Evolutionary conservation across 2,113 vertebrate genomes (phyloP).

Genomic region (Dasyornis broadbenti): DNA sequence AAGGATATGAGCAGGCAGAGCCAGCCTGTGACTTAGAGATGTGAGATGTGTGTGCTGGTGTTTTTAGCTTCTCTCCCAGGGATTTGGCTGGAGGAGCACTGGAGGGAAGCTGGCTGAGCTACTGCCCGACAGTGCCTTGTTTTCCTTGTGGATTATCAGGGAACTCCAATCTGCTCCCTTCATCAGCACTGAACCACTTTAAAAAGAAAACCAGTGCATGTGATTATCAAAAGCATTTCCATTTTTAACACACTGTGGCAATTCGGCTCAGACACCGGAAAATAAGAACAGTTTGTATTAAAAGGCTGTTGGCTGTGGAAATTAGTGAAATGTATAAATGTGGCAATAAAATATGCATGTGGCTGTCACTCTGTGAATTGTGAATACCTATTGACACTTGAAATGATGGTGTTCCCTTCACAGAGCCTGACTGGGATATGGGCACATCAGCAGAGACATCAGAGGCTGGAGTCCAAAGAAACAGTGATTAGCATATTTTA

Average conservation of each 20-base stretch:
- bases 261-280: background rate
- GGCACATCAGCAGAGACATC: background rate
- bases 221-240: background rate
- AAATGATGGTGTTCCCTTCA: background rate
- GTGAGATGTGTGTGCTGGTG: rapidly evolving
- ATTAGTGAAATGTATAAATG: background rate
- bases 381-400: background rate
- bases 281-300: background rate
- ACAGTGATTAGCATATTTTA: background rate
- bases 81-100: background rate
- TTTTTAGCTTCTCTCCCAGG: rapidly evolving
- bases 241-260: background rate
- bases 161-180: background rate
- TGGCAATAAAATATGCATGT: background rate
- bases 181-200: background rate
- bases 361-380: background rate
- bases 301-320: background rate
- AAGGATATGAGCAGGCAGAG: background rate
- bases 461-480: background rate
- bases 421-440: background rate
- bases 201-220: background rate
- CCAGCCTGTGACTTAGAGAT: background rate
- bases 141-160: background rate
- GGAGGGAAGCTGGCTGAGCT: background rate
- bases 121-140: background rate